Conservation (phyloP, 2,888 invertebrate species). For the Drosophila silvestris region DNA sequence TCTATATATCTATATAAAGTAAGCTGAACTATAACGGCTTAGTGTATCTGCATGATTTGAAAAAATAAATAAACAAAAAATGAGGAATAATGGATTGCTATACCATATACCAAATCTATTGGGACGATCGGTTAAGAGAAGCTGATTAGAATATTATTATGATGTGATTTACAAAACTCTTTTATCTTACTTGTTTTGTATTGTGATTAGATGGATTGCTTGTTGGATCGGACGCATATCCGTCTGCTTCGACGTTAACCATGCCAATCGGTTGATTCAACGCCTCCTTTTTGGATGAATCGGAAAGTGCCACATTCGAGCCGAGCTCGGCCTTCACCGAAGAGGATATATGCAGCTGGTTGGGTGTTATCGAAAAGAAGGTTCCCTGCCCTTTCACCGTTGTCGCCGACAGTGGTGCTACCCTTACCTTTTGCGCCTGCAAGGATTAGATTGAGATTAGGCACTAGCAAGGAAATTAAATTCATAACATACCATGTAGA, state of each 20-base stretch:
- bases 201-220: slow-evolving; percentile 67
- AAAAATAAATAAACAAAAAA: neutral
- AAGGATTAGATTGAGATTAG: neutral
- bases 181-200: slow-evolving; percentile 37
- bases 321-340: slow-evolving; percentile 84
- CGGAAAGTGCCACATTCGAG: slow-evolving; percentile 86
- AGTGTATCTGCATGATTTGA: neutral
- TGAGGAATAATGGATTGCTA: neutral
- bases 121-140: neutral
- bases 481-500: slow-evolving; percentile 47
- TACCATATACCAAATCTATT: neutral
- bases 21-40: too few species aligned
- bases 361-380: slow-evolving; percentile 80
- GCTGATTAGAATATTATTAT: neutral
- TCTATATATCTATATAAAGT: neutral
- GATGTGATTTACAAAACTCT: neutral
- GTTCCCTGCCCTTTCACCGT: slow-evolving; percentile 72
- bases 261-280: slow-evolving; percentile 85
- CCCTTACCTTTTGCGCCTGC: slow-evolving; percentile 69
- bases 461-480: neutral
- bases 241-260: slow-evolving; percentile 68
- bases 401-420: slow-evolving; percentile 57
- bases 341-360: slow-evolving; percentile 76
- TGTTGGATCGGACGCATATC: slow-evolving; percentile 72
- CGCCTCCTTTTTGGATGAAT: slow-evolving; percentile 87